A percentile compares a stretch with the other conserved stretches of the same genome.
These are phyloP conservation scores for Cryptoprocta ferox DNA, from an alignment of 2,797 vertebrate genomes.

Conservation along the genomic window DNA sequence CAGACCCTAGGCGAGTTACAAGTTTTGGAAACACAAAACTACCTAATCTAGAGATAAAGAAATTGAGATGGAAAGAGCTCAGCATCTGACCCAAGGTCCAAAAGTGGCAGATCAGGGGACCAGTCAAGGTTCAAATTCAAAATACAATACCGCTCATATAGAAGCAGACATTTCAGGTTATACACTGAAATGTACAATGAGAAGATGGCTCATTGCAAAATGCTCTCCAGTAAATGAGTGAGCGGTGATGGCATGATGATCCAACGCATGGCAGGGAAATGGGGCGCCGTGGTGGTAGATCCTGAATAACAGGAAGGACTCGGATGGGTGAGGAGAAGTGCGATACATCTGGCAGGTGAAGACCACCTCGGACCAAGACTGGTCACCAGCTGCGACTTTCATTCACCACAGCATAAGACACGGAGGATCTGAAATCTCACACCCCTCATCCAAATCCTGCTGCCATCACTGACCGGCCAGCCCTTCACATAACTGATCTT, in stretches of 20 bases:
- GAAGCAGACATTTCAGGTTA: neutral
- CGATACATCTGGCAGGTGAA: neutral
- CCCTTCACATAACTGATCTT: neutral
- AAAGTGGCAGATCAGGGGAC: neutral
- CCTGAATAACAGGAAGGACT: neutral
- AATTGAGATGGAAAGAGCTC: neutral
- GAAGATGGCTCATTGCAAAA: neutral
- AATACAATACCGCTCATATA: neutral
- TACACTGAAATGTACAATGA: neutral
- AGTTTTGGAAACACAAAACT: neutral
- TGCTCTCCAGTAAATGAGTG: neutral
- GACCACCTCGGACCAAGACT: neutral
- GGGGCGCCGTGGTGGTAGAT: fast-evolving
- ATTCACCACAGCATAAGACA: neutral
- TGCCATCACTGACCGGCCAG: neutral
- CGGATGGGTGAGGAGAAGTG: neutral
- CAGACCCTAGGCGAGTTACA: neutral
- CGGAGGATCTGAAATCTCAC: neutral
- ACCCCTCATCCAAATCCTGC: neutral
- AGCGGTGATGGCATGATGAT: neutral
- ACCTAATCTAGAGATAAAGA: neutral
- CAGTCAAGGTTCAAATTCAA: neutral
- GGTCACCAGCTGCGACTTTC: neutral
- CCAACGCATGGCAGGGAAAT: too few relatives aligned
- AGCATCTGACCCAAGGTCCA: neutral